Percentiles rank a stretch among this genome's conserved stretches.
Conservation (phyloP, 2,797 vertebrate genomes). For the Bryconaethiops microstoma region DNA sequence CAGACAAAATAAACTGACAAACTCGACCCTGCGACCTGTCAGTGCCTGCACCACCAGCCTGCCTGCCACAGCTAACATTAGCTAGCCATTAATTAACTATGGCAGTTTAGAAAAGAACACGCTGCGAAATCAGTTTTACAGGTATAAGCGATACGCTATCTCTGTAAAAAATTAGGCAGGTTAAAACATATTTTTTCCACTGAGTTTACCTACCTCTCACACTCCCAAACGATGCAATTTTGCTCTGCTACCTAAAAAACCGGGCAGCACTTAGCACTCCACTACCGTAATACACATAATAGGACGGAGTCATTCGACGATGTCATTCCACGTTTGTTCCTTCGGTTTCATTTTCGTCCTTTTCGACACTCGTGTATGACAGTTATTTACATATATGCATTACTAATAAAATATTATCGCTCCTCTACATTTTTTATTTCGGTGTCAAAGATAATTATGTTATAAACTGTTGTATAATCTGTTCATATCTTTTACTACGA, state of each 20-base stretch:
- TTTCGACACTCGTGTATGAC: too few relatives aligned
- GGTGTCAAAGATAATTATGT: neutral
- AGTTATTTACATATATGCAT: neutral
- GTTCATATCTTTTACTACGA: neutral
- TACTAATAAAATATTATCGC: neutral
- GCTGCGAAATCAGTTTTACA: neutral
- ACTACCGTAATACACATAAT: constrained; percentile 22
- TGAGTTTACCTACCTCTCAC: constrained; percentile 17
- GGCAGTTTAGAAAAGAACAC: neutral
- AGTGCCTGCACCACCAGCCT: neutral
- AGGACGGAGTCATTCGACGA: neutral
- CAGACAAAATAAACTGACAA: neutral
- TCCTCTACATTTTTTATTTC: neutral
- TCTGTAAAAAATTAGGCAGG: neutral
- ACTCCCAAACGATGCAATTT: neutral
- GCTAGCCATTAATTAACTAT: neutral
- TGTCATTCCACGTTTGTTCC: neutral
- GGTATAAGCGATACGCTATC: neutral
- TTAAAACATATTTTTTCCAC: neutral
- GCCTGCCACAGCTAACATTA: neutral
- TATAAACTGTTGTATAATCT: neutral
- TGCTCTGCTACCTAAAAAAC: neutral
- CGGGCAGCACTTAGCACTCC: neutral
- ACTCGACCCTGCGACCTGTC: neutral
- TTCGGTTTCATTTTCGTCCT: neutral